Evolutionary conservation across 2,888 invertebrate species (phyloP).

Genomic region (Drosophila diplacantha): DNA sequence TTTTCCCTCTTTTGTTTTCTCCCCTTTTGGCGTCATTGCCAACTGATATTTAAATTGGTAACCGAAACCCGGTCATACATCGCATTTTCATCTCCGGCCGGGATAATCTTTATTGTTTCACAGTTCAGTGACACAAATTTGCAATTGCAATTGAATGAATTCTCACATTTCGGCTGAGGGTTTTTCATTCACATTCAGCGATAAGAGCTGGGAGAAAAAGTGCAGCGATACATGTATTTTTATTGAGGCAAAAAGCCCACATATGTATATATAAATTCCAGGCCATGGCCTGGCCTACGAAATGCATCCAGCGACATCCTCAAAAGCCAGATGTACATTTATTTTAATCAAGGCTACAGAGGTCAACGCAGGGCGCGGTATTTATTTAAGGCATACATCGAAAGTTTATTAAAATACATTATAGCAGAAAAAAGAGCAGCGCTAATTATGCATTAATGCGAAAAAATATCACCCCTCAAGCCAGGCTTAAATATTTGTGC

Average conservation of each 20-base stretch:
- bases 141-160: conserved; percentile 44
- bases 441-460: conserved; percentile 49
- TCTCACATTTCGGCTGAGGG: conserved; percentile 32
- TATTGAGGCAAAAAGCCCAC: conserved; percentile 6
- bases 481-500: conserved; percentile 41
- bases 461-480: conserved; percentile 28
- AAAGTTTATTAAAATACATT: conserved; percentile 50
- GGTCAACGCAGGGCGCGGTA: conserved; percentile 17
- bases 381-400: conserved; percentile 20
- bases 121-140: conserved; percentile 47
- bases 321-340: conserved; percentile 17
- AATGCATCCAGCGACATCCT: conserved; percentile 15
- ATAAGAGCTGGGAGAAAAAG: conserved; percentile 27
- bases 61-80: conserved; percentile 38
- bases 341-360: conserved; percentile 21
- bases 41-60: conserved; percentile 35
- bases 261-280: conserved; percentile 2
- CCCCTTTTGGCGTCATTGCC: conserved; percentile 11
- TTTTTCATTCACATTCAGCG: conserved; percentile 28
- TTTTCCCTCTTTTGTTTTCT: neutral
- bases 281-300: conserved; percentile 18
- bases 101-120: conserved; percentile 46
- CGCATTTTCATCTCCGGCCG: conserved; percentile 34
- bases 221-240: conserved; percentile 20
- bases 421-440: conserved; percentile 14